These are phyloP conservation scores for Danio choprae DNA, from an alignment of 2,797 vertebrate species.

Conservation along the genomic window DNA sequence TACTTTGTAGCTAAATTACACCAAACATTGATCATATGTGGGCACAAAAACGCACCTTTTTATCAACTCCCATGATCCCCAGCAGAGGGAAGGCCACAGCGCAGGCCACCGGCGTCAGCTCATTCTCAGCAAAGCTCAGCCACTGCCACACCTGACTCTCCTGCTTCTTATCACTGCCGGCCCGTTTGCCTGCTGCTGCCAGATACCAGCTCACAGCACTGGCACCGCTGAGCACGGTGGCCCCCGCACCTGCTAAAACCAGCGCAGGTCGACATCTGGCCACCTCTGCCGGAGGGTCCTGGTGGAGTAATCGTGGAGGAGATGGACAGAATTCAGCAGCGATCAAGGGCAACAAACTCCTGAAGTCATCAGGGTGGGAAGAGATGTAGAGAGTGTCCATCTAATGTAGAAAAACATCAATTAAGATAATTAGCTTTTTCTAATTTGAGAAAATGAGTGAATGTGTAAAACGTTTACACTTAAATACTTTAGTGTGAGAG, in stretches of 20 bases:
- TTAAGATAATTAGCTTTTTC: background rate
- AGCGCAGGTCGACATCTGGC: constrained; percentile 71
- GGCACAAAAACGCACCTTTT: constrained; percentile 71
- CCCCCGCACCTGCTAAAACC: constrained; percentile 63
- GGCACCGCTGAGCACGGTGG: constrained; percentile 69
- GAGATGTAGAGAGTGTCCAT: constrained; percentile 85
- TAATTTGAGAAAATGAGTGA: background rate
- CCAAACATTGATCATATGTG: background rate
- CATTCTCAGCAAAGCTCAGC: constrained; percentile 87
- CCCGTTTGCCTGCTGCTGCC: constrained; percentile 68
- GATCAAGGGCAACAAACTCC: constrained; percentile 83
- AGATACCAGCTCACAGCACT: constrained; percentile 81
- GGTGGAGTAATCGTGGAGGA: constrained; percentile 66
- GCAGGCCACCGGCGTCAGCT: constrained; percentile 83
- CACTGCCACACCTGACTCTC: constrained; percentile 87
- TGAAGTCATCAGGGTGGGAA: constrained; percentile 85
- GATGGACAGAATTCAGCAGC: constrained; percentile 79
- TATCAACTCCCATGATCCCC: constrained; percentile 77
- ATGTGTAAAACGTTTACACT: background rate
- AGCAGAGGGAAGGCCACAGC: constrained; percentile 83
- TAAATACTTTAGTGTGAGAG: too few species aligned
- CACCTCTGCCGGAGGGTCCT: constrained; percentile 72
- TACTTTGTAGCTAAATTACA: too few species aligned
- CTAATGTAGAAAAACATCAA: constrained; percentile 31
- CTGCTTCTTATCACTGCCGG: constrained; percentile 69